Percentiles rank a stretch among this genome's conserved stretches.
Conservation (phyloP, 2,113 vertebrate genomes). For the Phrynocephalus versicolor region DNA sequence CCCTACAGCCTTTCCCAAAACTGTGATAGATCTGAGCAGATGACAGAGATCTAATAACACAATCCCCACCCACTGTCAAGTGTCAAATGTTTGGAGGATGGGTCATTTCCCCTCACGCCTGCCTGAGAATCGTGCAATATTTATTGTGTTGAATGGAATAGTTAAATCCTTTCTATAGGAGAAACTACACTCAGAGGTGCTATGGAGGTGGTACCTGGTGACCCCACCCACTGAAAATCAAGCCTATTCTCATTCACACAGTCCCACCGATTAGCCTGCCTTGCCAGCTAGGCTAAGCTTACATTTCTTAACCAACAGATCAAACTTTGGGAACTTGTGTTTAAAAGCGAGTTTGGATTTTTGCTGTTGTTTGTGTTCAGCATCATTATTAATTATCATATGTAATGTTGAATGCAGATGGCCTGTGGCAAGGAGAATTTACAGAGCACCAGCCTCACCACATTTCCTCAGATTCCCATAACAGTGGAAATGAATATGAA, state of each 20-base stretch:
- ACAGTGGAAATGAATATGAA: constrained; percentile 76
- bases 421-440: constrained; percentile 75
- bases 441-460: constrained; percentile 71
- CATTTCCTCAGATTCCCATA: constrained; percentile 75
- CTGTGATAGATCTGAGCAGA: background rate
- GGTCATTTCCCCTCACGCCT: background rate
- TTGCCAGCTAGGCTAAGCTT: background rate
- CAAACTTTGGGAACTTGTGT: background rate
- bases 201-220: background rate
- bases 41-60: background rate
- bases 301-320: background rate
- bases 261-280: too few relatives aligned
- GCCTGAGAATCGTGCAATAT: background rate
- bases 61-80: too few relatives aligned
- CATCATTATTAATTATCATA: constrained; percentile 21
- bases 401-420: constrained; percentile 58
- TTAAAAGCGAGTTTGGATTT: background rate
- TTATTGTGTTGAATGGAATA: background rate
- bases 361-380: background rate
- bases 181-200: background rate
- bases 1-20: background rate
- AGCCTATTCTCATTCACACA: background rate
- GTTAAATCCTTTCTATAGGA: background rate
- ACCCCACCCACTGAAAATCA: background rate
- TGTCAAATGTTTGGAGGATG: background rate